These are phyloP conservation scores for Fregetta grallaria DNA, from an alignment of 2,113 vertebrate species.

Conservation along the genomic window DNA sequence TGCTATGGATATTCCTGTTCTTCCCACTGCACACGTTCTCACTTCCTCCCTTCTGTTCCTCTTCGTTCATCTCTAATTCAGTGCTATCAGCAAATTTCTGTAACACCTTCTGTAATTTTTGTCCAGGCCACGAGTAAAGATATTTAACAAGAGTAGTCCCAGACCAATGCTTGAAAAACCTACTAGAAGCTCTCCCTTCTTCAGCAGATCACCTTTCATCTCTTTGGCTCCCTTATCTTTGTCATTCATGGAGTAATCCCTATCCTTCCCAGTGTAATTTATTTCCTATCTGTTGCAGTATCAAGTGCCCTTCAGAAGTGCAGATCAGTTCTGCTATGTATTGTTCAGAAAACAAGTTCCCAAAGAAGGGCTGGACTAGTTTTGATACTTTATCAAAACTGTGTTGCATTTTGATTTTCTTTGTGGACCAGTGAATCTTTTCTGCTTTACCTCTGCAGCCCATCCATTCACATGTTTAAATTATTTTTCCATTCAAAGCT, in stretches of 20 bases:
- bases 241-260: not conserved
- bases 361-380: not conserved
- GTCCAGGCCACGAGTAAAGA: not conserved
- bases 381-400: not conserved
- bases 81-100: not conserved
- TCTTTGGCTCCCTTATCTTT: not conserved
- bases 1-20: not conserved
- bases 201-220: not conserved
- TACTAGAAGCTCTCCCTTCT: not conserved
- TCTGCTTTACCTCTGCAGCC: not conserved
- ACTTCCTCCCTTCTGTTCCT: not conserved
- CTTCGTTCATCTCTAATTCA: not conserved
- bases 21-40: rapidly evolving
- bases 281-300: not conserved
- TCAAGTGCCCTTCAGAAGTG: not conserved
- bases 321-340: not conserved
- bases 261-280: not conserved
- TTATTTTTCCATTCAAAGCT: not conserved
- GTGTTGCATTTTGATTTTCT: not conserved
- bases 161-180: not conserved
- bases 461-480: not conserved
- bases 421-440: not conserved
- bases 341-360: not conserved
- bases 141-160: not conserved
- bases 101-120: not conserved